Base-by-base conservation (phyloP, 1,140 invertebrate species). In the Mercenaria mercenaria region DNA sequence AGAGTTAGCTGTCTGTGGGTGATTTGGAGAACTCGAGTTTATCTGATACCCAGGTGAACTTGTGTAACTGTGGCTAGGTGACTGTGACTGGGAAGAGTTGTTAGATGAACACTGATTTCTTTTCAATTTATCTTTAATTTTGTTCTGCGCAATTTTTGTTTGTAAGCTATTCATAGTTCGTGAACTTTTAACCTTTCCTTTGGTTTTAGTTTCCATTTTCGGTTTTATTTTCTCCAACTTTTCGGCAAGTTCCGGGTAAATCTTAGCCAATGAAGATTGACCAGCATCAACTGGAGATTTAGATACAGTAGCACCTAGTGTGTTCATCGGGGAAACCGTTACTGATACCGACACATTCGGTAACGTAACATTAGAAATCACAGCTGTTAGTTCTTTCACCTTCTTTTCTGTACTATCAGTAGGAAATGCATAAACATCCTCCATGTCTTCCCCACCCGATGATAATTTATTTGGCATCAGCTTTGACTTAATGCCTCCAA, bases 371-470 rank as follows among this genome's bases (percentile, higher is more conserved):
- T 37, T 87, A 59, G 72, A 72, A 61, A 59, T 34, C 80, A 88
- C 59, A 13, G 81, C 50, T 29, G 81, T 89, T 41, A 87, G 32
- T 20, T 37, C 76, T 81, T 83, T 77, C 26, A 88, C 37, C 34
- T 37, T 89, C 34, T 47, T 90, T 34, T 69, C 67, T 79, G 72
- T 89, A 74, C 76, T 91, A 59, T 88, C 91, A 59, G 89, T 97
- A 90, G 96, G 96, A 93, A 97, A 97, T 47, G 97, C 96, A 91
- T 97, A 97, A 0, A 97, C 97, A 95, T 97, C 97, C 92, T 96
- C 95, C 32, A 93, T 93, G 50, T 94, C 93, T 83, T 94, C 94
- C 37, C 89, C 76, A 61, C 76, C 87, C 29, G 79, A 92, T 74
- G 83, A 91, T 79, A 90, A 67, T 89, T 91, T 91, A 67, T 93